Base-by-base conservation (phyloP, 2,888 invertebrate genomes). In the Troides oblongomaculatus region DNA sequence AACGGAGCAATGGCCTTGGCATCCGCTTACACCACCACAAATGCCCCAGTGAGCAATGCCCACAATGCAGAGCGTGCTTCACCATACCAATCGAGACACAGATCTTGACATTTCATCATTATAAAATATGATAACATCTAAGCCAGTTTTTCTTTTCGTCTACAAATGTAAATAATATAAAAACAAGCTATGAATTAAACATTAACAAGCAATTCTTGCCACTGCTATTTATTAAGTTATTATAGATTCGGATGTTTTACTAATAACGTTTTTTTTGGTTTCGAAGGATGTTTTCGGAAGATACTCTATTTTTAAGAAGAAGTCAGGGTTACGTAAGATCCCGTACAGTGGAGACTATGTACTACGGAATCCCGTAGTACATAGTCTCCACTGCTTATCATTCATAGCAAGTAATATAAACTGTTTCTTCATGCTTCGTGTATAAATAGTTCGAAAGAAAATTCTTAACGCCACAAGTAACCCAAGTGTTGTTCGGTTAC, bases 391-490 rank as follows among this genome's bases (percentile, higher is more conserved):
- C n/a, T n/a, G 21, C 57, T 64, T 57, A 39, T 3, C 39, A 64
- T 64, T 64, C 64, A 23, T 23, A 21, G 25, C 43, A 58, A 43
- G 65, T 65, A 39, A 46, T 46, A 58, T 58, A 58, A 66, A 66
- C 36, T 61, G 43, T 60, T 66, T 66, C 61, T 62, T 66, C 74
- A 81, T 80, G 60, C 66, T 56, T 67, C 43, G 25, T 43, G 62
- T 62, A 62, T 62, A 62, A 56, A 67, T 79, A 60, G 78, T 76
- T 62, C 73, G 76, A 39, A 80, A 80, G 17, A 46, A 43, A 46
- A 46, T 46, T 23, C 12, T 21, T 14, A 46, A 62, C 23, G 25
- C 17, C 43, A 21, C 53, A 39, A 39, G 39, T 53, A 17, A 17
- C 53, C n/a, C 2, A 50, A 12, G 39, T 39, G 39, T 39, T 39